phyloP scores from a whole-genome alignment of 2,113 vertebrate species.

The Orthonyx spaldingii region DNA sequence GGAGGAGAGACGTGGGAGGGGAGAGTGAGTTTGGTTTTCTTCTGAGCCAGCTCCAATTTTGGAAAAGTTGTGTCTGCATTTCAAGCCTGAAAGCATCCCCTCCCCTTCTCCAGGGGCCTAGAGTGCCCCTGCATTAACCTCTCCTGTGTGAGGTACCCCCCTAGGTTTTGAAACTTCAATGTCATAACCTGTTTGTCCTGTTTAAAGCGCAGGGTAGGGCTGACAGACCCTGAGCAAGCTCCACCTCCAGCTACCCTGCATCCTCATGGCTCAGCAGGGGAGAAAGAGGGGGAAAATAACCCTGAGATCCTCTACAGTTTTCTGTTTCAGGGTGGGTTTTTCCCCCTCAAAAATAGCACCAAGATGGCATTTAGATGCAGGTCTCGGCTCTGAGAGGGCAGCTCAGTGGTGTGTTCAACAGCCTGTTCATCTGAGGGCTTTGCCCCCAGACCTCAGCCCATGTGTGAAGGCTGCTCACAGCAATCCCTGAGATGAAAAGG shows the following conservation, averaged over 20 bases:
- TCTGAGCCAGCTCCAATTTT: not conserved
- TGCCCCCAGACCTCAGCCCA: not conserved
- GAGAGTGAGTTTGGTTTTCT: not conserved
- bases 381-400: not conserved
- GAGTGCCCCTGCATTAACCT: constrained; percentile 51
- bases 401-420: not conserved
- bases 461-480: not conserved
- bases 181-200: constrained; percentile 65
- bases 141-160: not conserved
- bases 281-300: not conserved
- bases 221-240: constrained; percentile 31
- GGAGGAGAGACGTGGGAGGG: not conserved
- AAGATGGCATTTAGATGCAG: not conserved
- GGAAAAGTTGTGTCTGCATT: not conserved
- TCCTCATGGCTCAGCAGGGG: not conserved
- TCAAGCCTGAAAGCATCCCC: constrained; percentile 5
- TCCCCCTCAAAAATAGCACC: not conserved
- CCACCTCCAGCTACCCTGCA: not conserved
- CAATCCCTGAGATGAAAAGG: not conserved
- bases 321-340: not conserved
- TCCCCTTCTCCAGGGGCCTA: not conserved
- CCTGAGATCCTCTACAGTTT: not conserved
- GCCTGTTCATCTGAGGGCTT: not conserved
- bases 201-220: constrained; percentile 46
- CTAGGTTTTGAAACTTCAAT: constrained; percentile 27